Evolutionary conservation across 2,888 invertebrate species (phyloP).

Genomic region (Drosophila bunnanda): DNA sequence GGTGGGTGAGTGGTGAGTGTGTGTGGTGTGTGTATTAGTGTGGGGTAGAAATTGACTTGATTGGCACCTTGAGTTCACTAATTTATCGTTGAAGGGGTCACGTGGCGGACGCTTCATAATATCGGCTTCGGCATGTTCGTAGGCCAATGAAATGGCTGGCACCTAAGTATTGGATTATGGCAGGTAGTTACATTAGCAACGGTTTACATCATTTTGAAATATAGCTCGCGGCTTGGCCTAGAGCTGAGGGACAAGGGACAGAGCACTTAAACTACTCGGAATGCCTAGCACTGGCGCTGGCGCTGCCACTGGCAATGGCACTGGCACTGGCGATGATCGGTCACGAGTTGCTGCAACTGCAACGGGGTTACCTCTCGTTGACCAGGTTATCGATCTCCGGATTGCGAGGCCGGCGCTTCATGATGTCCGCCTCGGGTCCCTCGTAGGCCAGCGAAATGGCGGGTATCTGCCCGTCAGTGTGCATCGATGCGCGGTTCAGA

Average conservation of each 20-base stretch:
- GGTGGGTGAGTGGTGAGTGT: constrained; percentile 33
- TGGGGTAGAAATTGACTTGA: constrained; percentile 73
- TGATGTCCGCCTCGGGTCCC: constrained; percentile 98
- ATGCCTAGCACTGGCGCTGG: constrained; percentile 34
- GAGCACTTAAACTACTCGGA: constrained; percentile 47
- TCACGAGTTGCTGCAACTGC: constrained; percentile 12
- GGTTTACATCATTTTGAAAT: constrained; percentile 53
- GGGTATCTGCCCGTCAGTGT: constrained; percentile 88
- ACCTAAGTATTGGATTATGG: constrained; percentile 84
- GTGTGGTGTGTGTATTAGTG: constrained; percentile 33
- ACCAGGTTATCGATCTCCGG: constrained; percentile 98
- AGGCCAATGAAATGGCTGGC: constrained; percentile 94
- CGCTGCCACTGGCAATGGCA: constrained; percentile 1
- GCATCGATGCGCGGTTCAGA: constrained; percentile 35
- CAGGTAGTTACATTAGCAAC: constrained; percentile 76
- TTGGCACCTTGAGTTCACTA: constrained; percentile 89
- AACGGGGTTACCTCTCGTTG: constrained; percentile 93
- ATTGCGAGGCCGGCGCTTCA: constrained; percentile 98
- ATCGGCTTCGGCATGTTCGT: constrained; percentile 94
- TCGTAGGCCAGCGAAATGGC: constrained; percentile 99
- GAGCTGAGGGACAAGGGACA: constrained; percentile 7
- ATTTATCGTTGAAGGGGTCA: constrained; percentile 93
- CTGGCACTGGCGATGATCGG: constrained; percentile 11
- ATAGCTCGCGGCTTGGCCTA: constrained; percentile 19
- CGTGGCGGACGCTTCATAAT: constrained; percentile 94